These are phyloP conservation scores for Coelinius sp. DNA, from an alignment of 2,888 invertebrate species.

Conservation along the genomic window DNA sequence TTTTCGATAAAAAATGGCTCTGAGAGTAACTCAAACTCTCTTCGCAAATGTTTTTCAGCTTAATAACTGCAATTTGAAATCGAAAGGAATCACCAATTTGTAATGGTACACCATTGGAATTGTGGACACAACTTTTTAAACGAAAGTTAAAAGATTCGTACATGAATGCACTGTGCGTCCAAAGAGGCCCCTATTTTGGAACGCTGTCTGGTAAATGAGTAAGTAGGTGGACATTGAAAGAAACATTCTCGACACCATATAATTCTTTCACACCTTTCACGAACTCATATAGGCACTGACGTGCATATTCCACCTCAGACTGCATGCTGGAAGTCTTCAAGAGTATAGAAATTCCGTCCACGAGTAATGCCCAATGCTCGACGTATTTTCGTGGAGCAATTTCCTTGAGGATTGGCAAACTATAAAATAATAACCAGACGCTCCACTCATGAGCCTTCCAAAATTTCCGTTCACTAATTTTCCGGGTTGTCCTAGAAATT, in stretches of 20 bases:
- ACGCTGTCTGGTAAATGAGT: background rate
- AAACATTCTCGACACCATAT: background rate
- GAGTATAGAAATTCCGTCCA: background rate
- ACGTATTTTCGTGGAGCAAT: background rate
- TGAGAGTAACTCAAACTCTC: no score
- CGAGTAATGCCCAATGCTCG: background rate
- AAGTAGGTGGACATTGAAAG: background rate
- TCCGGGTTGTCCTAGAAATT: no score
- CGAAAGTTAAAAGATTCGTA: no score
- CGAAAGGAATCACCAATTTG: background rate
- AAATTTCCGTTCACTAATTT: no score
- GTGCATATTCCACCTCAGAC: conserved; percentile 1
- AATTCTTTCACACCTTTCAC: background rate
- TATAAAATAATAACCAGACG: no score
- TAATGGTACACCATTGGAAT: background rate
- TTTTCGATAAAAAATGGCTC: background rate
- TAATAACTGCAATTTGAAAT: conserved; percentile 31
- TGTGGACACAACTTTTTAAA: background rate
- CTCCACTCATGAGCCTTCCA: no score
- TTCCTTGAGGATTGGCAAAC: background rate
- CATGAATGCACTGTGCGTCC: no score
- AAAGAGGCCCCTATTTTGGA: background rate
- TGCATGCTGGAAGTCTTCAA: background rate
- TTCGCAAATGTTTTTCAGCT: no score
- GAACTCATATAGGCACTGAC: background rate